Evolutionary conservation across 2,113 vertebrate species (phyloP), one percentile per base, ranked within the genome.

Genomic region (Athene cunicularia): DNA sequence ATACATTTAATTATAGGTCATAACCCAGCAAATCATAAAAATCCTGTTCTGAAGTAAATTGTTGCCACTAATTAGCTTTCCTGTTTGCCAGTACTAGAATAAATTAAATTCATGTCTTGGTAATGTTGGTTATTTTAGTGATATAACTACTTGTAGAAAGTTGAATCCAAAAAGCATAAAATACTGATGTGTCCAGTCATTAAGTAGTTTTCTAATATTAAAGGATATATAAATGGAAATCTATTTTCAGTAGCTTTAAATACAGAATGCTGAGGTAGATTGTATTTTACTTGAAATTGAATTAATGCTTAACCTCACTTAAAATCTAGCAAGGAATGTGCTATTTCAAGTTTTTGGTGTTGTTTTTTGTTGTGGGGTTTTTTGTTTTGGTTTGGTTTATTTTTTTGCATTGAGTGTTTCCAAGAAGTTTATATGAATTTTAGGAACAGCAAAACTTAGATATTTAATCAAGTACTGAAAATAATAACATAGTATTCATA

Each of bases 1-100:
- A 97, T 96, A 93, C 90, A 97, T 98, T 95, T 98, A 98, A 98
- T 98, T 98, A 97, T 90, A 96, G 97, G 96, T 98, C 94, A 93
- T 97, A 97, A 98, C 97, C 96, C 72, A 97, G 93, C 49, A 98
- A 98, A 98, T 98, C 93, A 97, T 92, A 80, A 98, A 98, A 98
- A 97, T 97, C 73, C 88, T 97, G 83, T 94, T 92, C 93, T 97
- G 88, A 97, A 98, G 86, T 95, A 98, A 98, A 98, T 97, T 93
- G 96, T 98, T 98, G 96, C 88, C 91, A 91, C 91, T 98, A 98
- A 98, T 98, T 98, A 98, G 88, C 97, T 96, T 94, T 96, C 63
- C 82, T 96, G 85, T 98, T 98, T 98, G 95, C 93, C 76, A 97
- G 93, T 91, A 80, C 43, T 92, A 84, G 77, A 95, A 97, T 96